Evolutionary conservation across 2,113 vertebrate species (phyloP).

Genomic region (Bos taurus): DNA sequence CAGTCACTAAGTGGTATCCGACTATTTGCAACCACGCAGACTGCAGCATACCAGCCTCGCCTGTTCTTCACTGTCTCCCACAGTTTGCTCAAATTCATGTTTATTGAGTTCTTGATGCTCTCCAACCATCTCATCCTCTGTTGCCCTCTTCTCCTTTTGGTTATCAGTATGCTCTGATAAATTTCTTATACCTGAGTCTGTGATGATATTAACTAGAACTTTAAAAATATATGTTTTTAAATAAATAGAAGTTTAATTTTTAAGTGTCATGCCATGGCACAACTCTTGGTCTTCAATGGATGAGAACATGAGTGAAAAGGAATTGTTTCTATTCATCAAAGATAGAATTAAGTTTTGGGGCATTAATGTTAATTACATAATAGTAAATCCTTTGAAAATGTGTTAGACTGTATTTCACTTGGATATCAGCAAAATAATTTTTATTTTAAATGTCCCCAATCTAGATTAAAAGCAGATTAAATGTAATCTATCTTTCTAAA

Average conservation of each 20-base stretch:
- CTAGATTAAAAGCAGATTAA: neutral
- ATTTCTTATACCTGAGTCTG: neutral
- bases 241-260: neutral
- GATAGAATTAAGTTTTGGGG: neutral
- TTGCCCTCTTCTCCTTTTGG: neutral
- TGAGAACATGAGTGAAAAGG: neutral
- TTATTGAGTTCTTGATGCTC: neutral
- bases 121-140: neutral
- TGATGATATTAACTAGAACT: neutral
- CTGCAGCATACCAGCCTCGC: neutral
- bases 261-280: neutral
- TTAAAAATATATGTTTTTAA: neutral
- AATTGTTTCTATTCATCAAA: neutral
- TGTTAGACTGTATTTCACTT: neutral
- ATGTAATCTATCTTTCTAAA: neutral
- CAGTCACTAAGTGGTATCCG: neutral
- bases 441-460: neutral
- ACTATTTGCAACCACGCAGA: neutral
- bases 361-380: neutral
- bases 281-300: neutral
- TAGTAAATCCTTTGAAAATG: neutral
- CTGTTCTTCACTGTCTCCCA: neutral
- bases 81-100: neutral
- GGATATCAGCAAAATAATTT: neutral
- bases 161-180: neutral